Conservation (phyloP, 2,888 invertebrate species). For the Napeogenes inachia region DNA sequence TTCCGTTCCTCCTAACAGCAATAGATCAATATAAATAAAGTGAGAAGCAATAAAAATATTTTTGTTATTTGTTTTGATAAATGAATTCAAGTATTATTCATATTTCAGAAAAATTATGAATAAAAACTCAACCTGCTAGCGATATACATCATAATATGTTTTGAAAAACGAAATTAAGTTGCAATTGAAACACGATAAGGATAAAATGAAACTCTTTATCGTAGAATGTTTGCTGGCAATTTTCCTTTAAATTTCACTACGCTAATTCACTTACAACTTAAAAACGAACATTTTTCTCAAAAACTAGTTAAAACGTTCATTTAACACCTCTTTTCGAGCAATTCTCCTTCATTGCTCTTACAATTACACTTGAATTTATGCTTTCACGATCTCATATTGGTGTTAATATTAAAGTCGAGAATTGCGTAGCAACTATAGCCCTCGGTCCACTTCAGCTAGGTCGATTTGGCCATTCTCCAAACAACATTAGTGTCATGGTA, state of each 20-base stretch:
- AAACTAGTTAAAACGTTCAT: conserved; percentile 23
- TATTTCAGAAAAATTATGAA: no score
- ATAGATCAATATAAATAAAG: no score
- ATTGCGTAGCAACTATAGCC: conserved; percentile 21
- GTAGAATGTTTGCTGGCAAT: background rate
- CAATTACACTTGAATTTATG: conserved; percentile 17
- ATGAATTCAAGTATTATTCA: no score
- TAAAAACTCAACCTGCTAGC: no score
- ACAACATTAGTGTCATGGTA: conserved; percentile 52
- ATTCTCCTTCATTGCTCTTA: conserved; percentile 16
- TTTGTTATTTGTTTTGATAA: no score
- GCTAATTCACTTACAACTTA: conserved; percentile 8
- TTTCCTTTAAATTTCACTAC: conserved; percentile 7
- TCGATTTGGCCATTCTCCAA: conserved; percentile 58
- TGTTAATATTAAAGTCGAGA: conserved; percentile 19
- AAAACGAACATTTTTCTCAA: conserved; percentile 17
- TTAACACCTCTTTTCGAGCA: conserved; percentile 20
- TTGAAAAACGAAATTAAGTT: no score
- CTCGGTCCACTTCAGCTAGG: conserved; percentile 26
- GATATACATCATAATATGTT: no score
- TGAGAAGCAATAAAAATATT: no score
- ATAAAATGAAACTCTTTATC: background rate
- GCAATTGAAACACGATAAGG: background rate
- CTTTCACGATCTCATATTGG: conserved; percentile 7
- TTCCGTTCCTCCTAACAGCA: no score